Conservation (phyloP, 1,140 invertebrate genomes). For the Cotesia chilonis region DNA sequence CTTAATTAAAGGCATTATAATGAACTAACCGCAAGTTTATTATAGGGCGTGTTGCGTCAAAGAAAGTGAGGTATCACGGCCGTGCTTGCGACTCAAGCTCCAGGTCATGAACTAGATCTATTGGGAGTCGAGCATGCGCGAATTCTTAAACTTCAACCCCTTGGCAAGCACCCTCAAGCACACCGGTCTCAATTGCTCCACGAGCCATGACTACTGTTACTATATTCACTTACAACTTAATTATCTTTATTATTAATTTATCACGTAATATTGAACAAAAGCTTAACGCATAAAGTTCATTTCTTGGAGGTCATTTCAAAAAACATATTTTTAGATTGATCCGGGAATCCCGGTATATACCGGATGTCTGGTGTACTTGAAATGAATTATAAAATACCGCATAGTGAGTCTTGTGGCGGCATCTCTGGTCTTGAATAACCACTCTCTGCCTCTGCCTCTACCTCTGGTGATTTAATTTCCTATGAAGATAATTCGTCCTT, state of each 20-base stretch:
- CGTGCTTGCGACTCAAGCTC: slow-evolving; percentile 25
- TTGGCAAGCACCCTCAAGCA: neutral
- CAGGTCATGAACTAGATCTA: slow-evolving; percentile 31
- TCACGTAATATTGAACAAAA: neutral
- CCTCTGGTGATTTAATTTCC: slow-evolving; percentile 4
- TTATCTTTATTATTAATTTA: neutral
- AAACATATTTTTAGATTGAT: neutral
- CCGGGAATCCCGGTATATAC: neutral
- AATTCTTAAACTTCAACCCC: slow-evolving; percentile 21
- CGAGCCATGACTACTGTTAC: neutral
- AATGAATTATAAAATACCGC: neutral
- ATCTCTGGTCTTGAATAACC: slow-evolving; percentile 1
- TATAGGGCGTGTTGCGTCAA: slow-evolving; percentile 28
- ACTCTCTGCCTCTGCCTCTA: neutral
- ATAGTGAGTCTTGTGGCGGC: slow-evolving; percentile 9
- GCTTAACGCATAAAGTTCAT: no score
- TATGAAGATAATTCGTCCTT: neutral
- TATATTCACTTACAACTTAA: neutral
- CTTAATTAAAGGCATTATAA: no score
- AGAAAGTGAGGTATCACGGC: slow-evolving; percentile 20
- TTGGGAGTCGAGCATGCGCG: slow-evolving; percentile 26
- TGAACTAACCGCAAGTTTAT: neutral
- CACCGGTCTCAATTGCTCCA: neutral
- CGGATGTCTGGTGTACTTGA: neutral
- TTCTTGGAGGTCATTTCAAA: no score